These are phyloP conservation scores for Heteromurus nitidus DNA, from an alignment of 2,888 invertebrate species.

Conservation along the genomic window DNA sequence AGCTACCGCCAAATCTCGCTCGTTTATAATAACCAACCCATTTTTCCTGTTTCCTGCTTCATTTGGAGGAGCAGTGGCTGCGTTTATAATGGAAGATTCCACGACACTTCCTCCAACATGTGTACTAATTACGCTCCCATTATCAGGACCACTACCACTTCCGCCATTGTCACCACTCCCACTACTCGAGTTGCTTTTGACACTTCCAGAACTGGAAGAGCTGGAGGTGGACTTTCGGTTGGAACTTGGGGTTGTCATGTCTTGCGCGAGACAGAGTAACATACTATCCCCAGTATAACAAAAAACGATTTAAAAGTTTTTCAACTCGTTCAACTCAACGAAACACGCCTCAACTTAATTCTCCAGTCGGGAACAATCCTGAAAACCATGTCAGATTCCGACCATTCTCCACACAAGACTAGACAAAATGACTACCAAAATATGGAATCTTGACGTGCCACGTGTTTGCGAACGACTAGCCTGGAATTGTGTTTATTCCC, in stretches of 20 bases:
- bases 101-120: not conserved
- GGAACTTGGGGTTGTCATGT: constrained; percentile 37
- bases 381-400: not conserved
- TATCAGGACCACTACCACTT: not conserved
- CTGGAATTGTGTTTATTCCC: not conserved
- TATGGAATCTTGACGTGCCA: not conserved
- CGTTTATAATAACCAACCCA: constrained; percentile 14
- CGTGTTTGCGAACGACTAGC: not conserved
- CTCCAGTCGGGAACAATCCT: not conserved
- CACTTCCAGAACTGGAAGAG: constrained; percentile 27
- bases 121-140: not conserved
- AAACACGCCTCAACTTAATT: not conserved
- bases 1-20: constrained; percentile 39
- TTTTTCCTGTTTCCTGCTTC: not conserved
- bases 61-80: not conserved
- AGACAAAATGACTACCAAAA: not conserved
- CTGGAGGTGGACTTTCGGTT: constrained; percentile 20
- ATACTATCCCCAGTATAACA: not conserved
- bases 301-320: too few species aligned
- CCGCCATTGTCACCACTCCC: constrained; percentile 17
- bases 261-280: constrained; percentile 1
- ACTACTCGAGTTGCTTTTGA: constrained; percentile 39
- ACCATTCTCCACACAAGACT: not conserved
- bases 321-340: too few species aligned
- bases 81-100: too few species aligned